Evolutionary conservation across 2,797 vertebrate genomes (phyloP).

Genomic region (Erethizon dorsatum): DNA sequence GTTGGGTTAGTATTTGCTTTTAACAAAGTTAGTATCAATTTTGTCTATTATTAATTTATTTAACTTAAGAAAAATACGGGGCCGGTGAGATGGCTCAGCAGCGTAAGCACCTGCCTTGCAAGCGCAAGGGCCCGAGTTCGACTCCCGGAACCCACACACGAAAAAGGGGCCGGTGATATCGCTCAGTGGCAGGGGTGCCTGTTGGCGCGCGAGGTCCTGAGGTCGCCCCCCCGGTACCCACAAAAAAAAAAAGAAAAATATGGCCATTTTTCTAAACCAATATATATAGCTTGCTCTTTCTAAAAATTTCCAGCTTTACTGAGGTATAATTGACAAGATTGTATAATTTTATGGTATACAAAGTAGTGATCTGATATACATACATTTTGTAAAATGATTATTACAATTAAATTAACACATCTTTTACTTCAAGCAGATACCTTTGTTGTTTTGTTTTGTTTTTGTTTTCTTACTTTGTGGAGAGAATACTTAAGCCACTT

Average conservation of each 20-base stretch:
- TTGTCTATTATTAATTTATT: constrained; percentile 36
- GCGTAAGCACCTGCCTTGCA: too few relatives aligned
- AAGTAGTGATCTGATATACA: background rate
- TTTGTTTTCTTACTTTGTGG: background rate
- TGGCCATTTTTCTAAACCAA: background rate
- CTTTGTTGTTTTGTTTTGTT: background rate
- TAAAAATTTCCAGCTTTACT: background rate
- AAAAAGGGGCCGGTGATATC: too few relatives aligned
- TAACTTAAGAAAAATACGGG: constrained; percentile 20
- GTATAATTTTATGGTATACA: background rate
- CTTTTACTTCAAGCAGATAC: background rate
- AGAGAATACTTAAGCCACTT: background rate
- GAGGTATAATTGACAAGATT: background rate
- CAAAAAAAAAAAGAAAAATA: too few relatives aligned
- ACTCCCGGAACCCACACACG: too few relatives aligned
- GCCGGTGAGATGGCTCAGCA: too few relatives aligned
- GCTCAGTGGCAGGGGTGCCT: too few relatives aligned
- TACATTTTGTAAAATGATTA: background rate
- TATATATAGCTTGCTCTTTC: background rate
- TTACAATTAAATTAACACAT: background rate
- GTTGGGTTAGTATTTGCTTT: background rate
- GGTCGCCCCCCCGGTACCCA: too few relatives aligned
- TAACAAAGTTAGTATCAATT: constrained; percentile 2
- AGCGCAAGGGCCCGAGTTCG: too few relatives aligned
- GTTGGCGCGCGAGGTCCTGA: too few relatives aligned